A percentile compares a stretch with the other conserved stretches of the same genome.
Conservation (phyloP, 2,888 invertebrate genomes). For the Pyrochroa serraticornis region DNA sequence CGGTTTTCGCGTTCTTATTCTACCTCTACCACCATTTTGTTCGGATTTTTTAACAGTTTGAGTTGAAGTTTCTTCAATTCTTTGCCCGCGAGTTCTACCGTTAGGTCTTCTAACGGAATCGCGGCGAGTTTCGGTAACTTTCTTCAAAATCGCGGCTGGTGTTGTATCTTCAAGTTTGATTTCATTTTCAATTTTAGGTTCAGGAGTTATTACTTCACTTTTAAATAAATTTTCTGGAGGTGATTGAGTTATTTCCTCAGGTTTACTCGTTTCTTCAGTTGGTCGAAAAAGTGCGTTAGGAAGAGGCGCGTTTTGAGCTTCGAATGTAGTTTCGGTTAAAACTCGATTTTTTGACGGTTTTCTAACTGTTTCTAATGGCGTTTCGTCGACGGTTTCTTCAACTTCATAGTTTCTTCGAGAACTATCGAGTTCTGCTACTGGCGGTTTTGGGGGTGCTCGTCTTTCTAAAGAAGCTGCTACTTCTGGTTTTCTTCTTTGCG, state of each 20-base stretch:
- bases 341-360: conserved; percentile 47
- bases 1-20: background rate
- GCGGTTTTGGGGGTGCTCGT: conserved; percentile 10
- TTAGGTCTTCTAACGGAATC: conserved; percentile 30
- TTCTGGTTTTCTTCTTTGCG: background rate
- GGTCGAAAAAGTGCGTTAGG: conserved; percentile 22
- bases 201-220: conserved; percentile 18
- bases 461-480: background rate
- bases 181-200: conserved; percentile 23
- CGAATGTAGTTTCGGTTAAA: conserved; percentile 50
- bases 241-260: conserved; percentile 24
- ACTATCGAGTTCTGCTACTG: conserved; percentile 11
- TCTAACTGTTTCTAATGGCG: conserved; percentile 45
- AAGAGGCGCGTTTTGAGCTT: conserved; percentile 43
- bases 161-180: conserved; percentile 22
- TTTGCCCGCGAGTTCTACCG: conserved; percentile 16
- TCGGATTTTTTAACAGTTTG: conserved; percentile 21
- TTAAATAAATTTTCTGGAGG: conserved; percentile 20
- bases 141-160: conserved; percentile 6
- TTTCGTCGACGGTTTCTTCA: conserved; percentile 53
- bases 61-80: conserved; percentile 21
- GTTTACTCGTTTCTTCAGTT: conserved; percentile 24
- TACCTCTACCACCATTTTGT: background rate
- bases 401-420: conserved; percentile 48
- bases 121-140: conserved; percentile 1